A percentile compares a stretch with the other conserved stretches of the same genome.
These are phyloP conservation scores for Drosophila mayri DNA, from an alignment of 1,140 invertebrate species.

Conservation along the genomic window DNA sequence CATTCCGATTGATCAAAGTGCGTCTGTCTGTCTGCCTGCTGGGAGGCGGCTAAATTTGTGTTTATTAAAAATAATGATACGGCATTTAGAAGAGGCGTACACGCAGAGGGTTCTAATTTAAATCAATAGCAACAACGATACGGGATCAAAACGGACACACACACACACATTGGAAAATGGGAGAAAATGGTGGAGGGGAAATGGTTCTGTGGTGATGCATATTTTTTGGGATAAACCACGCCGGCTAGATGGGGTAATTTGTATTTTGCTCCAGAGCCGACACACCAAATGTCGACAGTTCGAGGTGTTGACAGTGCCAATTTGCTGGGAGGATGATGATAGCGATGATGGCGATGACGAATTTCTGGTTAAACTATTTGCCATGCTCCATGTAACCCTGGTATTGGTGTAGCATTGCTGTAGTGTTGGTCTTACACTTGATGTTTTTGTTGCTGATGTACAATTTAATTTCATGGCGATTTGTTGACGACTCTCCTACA, in stretches of 20 bases:
- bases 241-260: conserved; percentile 32
- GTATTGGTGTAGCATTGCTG: conserved; percentile 20
- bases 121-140: conserved; percentile 24
- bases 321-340: conserved; percentile 65
- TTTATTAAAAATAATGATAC: conserved; percentile 63
- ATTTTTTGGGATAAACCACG: conserved; percentile 36
- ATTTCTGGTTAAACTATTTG: conserved; percentile 81
- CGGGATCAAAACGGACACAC: not conserved
- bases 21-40: not conserved
- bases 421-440: conserved; percentile 12
- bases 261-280: conserved; percentile 28
- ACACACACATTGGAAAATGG: not conserved
- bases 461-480: conserved; percentile 79
- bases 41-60: conserved; percentile 20
- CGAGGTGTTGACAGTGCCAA: conserved; percentile 76
- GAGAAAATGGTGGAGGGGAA: not conserved
- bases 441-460: conserved; percentile 54
- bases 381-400: conserved; percentile 22
- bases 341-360: conserved; percentile 64
- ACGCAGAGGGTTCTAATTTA: conserved; percentile 12
- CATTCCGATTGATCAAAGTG: conserved; percentile 55
- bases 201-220: conserved; percentile 1
- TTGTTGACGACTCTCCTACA: conserved; percentile 54
- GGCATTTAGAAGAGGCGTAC: conserved; percentile 22
- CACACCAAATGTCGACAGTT: conserved; percentile 18